phyloP scores from a whole-genome alignment of 1,140 invertebrate genomes.

The Eumeta japonica region DNA sequence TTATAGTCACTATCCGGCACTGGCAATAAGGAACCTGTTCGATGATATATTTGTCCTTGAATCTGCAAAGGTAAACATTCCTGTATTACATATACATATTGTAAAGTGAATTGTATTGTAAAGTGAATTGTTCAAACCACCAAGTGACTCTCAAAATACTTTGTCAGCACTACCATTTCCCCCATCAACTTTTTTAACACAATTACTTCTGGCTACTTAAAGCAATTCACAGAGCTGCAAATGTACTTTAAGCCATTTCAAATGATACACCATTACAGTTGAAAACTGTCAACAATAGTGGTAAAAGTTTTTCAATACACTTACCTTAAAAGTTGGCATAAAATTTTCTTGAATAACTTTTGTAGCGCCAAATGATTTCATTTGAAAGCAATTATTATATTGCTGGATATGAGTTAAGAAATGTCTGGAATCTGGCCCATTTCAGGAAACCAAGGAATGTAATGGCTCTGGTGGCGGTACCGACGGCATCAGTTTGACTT shows the following conservation, averaged over 20 bases:
- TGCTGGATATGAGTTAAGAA: conserved; percentile 35
- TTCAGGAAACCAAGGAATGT: conserved; percentile 11
- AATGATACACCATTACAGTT: too few relatives aligned
- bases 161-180: too few relatives aligned
- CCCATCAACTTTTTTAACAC: too few relatives aligned
- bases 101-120: conserved; percentile 33
- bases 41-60: conserved; percentile 37
- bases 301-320: too few relatives aligned
- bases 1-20: conserved; percentile 23
- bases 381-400: conserved; percentile 41
- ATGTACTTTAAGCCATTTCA: too few relatives aligned
- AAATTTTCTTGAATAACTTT: conserved; percentile 14
- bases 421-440: conserved; percentile 24
- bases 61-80: conserved; percentile 11
- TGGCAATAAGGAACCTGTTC: conserved; percentile 30
- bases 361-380: conserved; percentile 42
- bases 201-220: too few relatives aligned
- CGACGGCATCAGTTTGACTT: conserved; percentile 8
- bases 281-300: too few relatives aligned
- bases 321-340: conserved; percentile 27
- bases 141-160: too few relatives aligned
- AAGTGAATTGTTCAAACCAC: too few relatives aligned
- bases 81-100: conserved; percentile 17
- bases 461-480: conserved; percentile 14
- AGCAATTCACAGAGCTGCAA: too few relatives aligned